phyloP scores from a whole-genome alignment of 2,797 vertebrate species.

The Urocyon cinereoargenteus region DNA sequence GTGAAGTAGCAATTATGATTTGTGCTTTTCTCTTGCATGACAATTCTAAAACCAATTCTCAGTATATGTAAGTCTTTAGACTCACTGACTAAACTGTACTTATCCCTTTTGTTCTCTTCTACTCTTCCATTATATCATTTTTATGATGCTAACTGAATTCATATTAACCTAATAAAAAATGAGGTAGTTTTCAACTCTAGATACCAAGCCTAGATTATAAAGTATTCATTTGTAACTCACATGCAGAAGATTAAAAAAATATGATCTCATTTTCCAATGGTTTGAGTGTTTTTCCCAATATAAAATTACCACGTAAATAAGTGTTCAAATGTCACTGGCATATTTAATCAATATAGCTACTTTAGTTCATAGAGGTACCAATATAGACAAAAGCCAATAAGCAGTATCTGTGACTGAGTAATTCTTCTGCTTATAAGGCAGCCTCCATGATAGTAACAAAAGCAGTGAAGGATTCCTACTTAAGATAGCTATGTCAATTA shows the following conservation, averaged over 20 bases:
- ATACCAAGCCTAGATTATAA: neutral
- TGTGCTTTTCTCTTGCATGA: neutral
- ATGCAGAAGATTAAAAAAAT: neutral
- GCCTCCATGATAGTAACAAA: neutral
- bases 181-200: neutral
- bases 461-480: neutral
- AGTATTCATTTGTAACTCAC: neutral
- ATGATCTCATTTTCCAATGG: neutral
- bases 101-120: slow-evolving; percentile 39
- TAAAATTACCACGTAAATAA: slow-evolving; percentile 29
- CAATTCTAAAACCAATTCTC: slow-evolving; percentile 59
- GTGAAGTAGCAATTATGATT: slow-evolving; percentile 9
- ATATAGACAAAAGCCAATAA: neutral
- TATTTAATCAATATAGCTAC: neutral
- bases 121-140: slow-evolving; percentile 30
- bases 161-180: slow-evolving; percentile 2
- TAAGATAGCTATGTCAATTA: neutral
- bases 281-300: neutral
- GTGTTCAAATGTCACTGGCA: neutral
- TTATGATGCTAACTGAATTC: slow-evolving; percentile 52
- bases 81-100: neutral
- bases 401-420: neutral
- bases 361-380: slow-evolving; percentile 31
- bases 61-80: neutral
- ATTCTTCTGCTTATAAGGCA: neutral